These are phyloP conservation scores for Euwallacea fornicatus DNA, from an alignment of 1,140 invertebrate species.

Conservation along the genomic window DNA sequence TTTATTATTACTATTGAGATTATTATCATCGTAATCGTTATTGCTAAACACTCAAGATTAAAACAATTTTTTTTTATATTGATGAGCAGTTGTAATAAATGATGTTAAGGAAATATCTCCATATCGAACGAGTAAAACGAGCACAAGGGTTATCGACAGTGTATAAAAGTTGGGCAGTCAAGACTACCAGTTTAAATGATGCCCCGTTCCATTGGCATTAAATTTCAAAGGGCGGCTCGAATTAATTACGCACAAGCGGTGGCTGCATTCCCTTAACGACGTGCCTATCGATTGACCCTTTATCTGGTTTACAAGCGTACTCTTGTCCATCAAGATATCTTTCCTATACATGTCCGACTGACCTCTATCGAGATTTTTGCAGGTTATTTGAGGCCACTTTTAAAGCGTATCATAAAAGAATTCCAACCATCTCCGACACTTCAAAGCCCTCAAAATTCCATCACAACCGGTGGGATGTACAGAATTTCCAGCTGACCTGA, in stretches of 20 bases:
- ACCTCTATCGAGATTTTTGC: background rate
- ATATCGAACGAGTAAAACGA: no score
- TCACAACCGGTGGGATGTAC: background rate
- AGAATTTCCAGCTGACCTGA: background rate
- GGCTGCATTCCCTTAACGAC: constrained; percentile 15
- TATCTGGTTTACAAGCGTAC: constrained; percentile 1
- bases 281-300: constrained; percentile 13
- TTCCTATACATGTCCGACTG: no score
- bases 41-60: no score
- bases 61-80: no score
- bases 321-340: no score
- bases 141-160: no score
- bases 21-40: no score
- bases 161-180: background rate
- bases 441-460: background rate
- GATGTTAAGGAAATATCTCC: no score
- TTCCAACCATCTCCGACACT: background rate
- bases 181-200: background rate
- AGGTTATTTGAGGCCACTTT: background rate
- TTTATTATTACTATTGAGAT: no score
- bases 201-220: background rate
- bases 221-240: constrained; percentile 3
- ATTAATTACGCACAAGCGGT: constrained; percentile 16
- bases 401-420: background rate
- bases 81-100: no score